Evolutionary conservation across 2,888 invertebrate species (phyloP), one percentile per base, ranked within the genome.

Genomic region (Crepidodera aurea): DNA sequence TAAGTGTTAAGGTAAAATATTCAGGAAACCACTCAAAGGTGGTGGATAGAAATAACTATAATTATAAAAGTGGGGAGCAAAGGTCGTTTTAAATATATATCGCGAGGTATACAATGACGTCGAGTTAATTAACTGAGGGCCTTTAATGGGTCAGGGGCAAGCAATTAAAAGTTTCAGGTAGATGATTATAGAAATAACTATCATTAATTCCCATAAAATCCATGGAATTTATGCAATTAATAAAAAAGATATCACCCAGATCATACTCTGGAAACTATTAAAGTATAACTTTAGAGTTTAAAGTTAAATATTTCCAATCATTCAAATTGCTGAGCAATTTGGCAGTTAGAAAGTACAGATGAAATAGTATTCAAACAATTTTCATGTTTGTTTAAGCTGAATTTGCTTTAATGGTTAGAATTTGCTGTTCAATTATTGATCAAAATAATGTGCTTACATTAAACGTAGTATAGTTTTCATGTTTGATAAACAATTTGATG

Each of bases 1-100:
- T 55, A 55, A 55, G 44, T 44, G 37, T 34, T 39, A 25, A 46
- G 18, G 46, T 56, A 56, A 56, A 56, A 56, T 56, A 56, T 56
- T 56, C 56, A 44, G 46, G 25, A 56, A 56, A 56, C 13, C 44
- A 37, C 56, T 46, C 56, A 12, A 46, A 19, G 34, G 46, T 46
- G 34, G 46, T 46, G 46, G 46, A 34, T 46, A 42, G 32, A 56
- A 56, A 56, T 56, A 56, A 46, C 46, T 51, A 8, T 46, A 56
- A 56, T 56, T 56, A 46, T 25, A 13, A 34, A 34, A 44, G 34
- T 22, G 4, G 19, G 19, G 37, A 16, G 29, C 8, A 22, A 27
- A 44, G 34, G 46, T 46, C 32, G 46, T 25, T 56, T 56, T 10
- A 34, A 46, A 56, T 46, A 46, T 56, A 46, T 18, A 37, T 56